Evolutionary conservation across 1,140 invertebrate genomes (phyloP), one percentile per base, ranked within the genome.

Genomic region (Papilio machaon): DNA sequence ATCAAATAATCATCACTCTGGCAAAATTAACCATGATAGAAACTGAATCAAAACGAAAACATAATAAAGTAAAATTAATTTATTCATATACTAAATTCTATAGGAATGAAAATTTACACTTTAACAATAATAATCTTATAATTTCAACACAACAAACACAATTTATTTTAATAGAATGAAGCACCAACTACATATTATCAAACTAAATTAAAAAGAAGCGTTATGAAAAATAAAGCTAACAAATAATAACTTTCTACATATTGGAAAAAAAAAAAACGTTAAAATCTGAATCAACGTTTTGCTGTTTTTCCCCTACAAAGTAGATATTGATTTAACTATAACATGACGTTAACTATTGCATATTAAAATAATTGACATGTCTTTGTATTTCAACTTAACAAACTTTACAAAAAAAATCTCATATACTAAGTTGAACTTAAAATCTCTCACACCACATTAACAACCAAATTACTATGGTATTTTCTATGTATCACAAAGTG

Each of bases 401-500:
- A 58, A 52, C 5, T 19, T n/a, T 58, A 30, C 23, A 30, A 30
- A 30, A 1, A 30, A 30, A 30, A 30, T n/a, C 8, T 9, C 6
- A n/a, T n/a, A 2, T 58, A 2, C 0, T 8, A 58, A 58, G 7
- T 19, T 58, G 7, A 58, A 58, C 54, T 58, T 19, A 58, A 19
- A 58, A 58, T 19, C 54, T 58, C n/a, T 58, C 17, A n/a, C n/a
- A 58, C 17, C 5, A 58, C 7, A 9, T 6, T n/a, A 58, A 58
- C 17, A 58, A 58, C 54, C 54, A n/a, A 58, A 58, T 58, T 17
- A 58, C 54, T 9, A 58, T 58, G 9, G 1, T 58, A 58, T 58
- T n/a, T 10, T 19, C 58, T 64, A 79, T 60, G 52, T 13, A 47
- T 74, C 78, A 87, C 90, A 92, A 77, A 87, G 70, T 64, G 88